Evolutionary conservation across 2,888 invertebrate genomes (phyloP).

Genomic region (Aproaerema taeniolella): DNA sequence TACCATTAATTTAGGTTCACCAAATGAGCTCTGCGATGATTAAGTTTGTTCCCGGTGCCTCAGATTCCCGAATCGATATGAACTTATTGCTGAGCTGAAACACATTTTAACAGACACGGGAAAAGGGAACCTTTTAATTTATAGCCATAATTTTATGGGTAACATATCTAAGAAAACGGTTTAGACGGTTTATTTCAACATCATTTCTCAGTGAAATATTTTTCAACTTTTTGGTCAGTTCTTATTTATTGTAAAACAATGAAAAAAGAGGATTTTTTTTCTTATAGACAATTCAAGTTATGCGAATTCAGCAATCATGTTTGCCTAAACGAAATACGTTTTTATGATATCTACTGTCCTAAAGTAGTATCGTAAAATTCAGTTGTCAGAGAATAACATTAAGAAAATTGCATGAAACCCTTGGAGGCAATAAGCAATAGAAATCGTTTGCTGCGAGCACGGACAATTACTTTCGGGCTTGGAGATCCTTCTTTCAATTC

Average conservation of each 20-base stretch:
- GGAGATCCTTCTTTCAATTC: slow-evolving; percentile 57
- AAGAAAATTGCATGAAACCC: slow-evolving; percentile 57
- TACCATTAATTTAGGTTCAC: slow-evolving; percentile 39
- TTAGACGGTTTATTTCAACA: slow-evolving; percentile 5
- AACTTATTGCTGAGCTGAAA: slow-evolving; percentile 19
- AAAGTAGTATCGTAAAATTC: slow-evolving; percentile 49
- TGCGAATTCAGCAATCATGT: slow-evolving; percentile 4
- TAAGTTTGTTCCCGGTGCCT: slow-evolving; percentile 32
- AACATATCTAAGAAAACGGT: slow-evolving; percentile 9
- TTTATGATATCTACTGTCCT: slow-evolving; percentile 18
- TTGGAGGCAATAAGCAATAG: slow-evolving; percentile 59
- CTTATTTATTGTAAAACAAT: background rate
- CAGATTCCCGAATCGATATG: slow-evolving; percentile 25
- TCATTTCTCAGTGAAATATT: slow-evolving; percentile 7
- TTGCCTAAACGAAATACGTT: slow-evolving; percentile 7
- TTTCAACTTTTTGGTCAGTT: background rate
- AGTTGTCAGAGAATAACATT: slow-evolving; percentile 57
- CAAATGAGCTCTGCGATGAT: slow-evolving; percentile 38
- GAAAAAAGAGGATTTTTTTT: background rate
- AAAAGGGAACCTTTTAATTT: slow-evolving; percentile 13
- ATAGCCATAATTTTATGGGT: slow-evolving; percentile 12
- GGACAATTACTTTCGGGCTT: slow-evolving; percentile 57
- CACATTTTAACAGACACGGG: slow-evolving; percentile 13
- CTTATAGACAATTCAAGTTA: too few relatives aligned
- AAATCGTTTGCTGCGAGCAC: slow-evolving; percentile 56